Percentiles rank a stretch among this genome's conserved stretches.
These are phyloP conservation scores for Morone saxatilis DNA, from an alignment of 2,113 vertebrate species.

Conservation along the genomic window DNA sequence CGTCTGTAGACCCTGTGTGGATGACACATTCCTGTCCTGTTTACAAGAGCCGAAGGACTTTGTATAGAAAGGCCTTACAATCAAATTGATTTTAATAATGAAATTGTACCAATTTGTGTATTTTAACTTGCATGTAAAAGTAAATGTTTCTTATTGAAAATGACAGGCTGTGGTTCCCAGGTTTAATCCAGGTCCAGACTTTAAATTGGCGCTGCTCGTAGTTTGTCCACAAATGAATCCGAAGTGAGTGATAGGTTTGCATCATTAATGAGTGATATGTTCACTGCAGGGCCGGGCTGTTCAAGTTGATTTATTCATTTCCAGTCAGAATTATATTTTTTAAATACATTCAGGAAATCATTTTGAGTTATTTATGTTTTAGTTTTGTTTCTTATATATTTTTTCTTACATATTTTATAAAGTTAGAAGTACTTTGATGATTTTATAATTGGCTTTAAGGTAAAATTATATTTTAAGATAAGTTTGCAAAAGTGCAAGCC, in stretches of 20 bases:
- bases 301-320: neutral
- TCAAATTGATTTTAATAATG: conserved; percentile 56
- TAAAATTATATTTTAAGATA: neutral
- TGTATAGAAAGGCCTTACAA: conserved; percentile 37
- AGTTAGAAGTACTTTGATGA: neutral
- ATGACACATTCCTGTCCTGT: conserved; percentile 36
- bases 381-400: conserved; percentile 9
- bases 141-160: conserved; percentile 33
- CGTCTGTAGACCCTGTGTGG: neutral
- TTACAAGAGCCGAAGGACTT: conserved; percentile 47
- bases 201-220: neutral
- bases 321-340: neutral
- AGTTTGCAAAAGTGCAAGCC: neutral
- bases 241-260: neutral
- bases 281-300: neutral
- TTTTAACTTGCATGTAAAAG: conserved; percentile 53
- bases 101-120: conserved; percentile 63
- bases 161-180: conserved; percentile 10
- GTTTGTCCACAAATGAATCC: neutral
- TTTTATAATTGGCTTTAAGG: conserved; percentile 9
- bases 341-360: neutral
- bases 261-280: conserved; percentile 5
- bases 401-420: conserved; percentile 11
- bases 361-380: neutral
- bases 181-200: conserved; percentile 27